Evolutionary conservation across 1,140 invertebrate genomes (phyloP), one percentile per base, ranked within the genome.

Genomic region (Panagrolaimus sp.): DNA sequence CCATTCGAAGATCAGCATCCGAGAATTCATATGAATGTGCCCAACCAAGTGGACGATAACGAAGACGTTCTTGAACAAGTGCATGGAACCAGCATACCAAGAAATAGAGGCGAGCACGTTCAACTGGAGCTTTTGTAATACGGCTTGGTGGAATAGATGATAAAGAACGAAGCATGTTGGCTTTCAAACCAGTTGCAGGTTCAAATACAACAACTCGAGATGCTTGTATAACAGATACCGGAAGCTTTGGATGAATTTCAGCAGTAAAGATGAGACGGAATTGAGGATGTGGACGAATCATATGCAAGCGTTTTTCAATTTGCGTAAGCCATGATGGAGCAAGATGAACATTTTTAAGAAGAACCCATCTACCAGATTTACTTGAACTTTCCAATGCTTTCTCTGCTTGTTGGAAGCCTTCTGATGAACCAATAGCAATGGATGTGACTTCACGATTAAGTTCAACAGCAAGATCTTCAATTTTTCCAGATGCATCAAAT

Each of bases 21-120:
- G 96, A 98, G 84, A 99, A 99, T 85, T 99, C 96, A 83, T 98
- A 97, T 83, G 94, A 89, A 84, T 98, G 98, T 1, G 96, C 91
- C 96, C 96, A 99, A 14, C 96, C 96, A 0, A 98, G 87, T 0
- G 96, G 96, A 58, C 90, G 90, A 83, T 98, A 98, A 24, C 94
- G 89, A 28, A 98, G 87, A 69, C 95, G 89, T 84, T 98, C 96
- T 86, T 98, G 96, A 0, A 98, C 92, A 71, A 98, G 94, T 47
- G 96, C 95, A 84, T 99, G 96, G 89, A 99, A 96, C 96, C 96
- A 99, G 28, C 76, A 82, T 92, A 98, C 85, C 17, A 98, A 84
- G 88, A 99, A 98, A 85, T 99, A 98, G 0, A 99, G 87, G 52
- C 95, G 87, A 0, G 95, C 93, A 72, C 96, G 88, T 87, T 99